Evolutionary conservation across 2,113 vertebrate species (phyloP).

Genomic region (Budorcas taxicolor): DNA sequence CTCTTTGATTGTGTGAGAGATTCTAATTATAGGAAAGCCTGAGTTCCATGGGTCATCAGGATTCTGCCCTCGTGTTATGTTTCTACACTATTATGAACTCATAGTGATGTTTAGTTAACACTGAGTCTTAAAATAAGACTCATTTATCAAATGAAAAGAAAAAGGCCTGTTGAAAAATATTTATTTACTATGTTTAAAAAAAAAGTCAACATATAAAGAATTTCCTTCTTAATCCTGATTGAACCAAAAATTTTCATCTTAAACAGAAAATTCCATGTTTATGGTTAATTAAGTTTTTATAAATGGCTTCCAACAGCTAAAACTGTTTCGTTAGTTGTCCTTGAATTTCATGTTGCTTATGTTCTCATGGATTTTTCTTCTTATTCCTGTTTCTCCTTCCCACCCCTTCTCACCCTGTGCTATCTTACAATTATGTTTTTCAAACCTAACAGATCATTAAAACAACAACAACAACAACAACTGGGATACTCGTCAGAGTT

Average conservation of each 20-base stretch:
- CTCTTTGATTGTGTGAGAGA: not conserved
- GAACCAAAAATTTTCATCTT: not conserved
- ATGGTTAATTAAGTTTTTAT: not conserved
- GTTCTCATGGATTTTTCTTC: not conserved
- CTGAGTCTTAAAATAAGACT: not conserved
- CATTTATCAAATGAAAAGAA: conserved; percentile 28
- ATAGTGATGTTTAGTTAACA: not conserved
- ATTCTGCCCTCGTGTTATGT: not conserved
- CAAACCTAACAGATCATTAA: not conserved
- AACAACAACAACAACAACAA: not conserved
- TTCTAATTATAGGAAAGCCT: not conserved
- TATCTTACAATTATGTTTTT: not conserved
- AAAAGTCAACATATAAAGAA: not conserved
- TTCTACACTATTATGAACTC: not conserved
- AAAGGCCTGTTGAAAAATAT: not conserved
- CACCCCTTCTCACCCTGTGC: not conserved
- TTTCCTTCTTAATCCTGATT: conserved; percentile 15
- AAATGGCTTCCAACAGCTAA: not conserved
- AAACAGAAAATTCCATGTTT: conserved; percentile 4
- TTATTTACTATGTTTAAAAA: not conserved
- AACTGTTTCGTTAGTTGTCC: not conserved
- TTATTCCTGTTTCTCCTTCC: not conserved
- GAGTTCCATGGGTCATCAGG: not conserved
- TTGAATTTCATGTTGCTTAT: not conserved
- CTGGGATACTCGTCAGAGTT: not conserved